Base-by-base conservation (phyloP, 1,140 invertebrate species). In the Marisa cornuarietis region DNA sequence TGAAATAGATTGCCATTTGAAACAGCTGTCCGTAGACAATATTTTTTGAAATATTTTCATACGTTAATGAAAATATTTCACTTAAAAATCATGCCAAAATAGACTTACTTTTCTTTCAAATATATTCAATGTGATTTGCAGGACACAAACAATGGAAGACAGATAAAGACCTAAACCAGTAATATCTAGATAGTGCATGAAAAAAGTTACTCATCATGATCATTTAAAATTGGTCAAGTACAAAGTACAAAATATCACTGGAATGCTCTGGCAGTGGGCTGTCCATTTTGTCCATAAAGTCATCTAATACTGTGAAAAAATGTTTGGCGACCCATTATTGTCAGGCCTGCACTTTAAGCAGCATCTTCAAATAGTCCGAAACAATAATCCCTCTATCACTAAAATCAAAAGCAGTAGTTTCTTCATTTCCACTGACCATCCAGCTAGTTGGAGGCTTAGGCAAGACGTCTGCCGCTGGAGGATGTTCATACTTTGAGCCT, bases 401-500 rank as follows among this genome's bases (percentile, higher is more conserved):
- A 22, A 51, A 52, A 16, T 52, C 51, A 24, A 51, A n/a, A 18
- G 65, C 22, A 10, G 26, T 77, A 31, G 79, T 72, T 79, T 52
- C 80, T 18, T 75, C 71, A 31, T 75, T 76, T 54, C 82, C 82
- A 52, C 69, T 78, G n/a, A 54, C 72, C 79, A 88, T 92, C 93
- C 93, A 94, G 81, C 92, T 93, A 31, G 88, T 89, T 65, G 93
- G 93, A 72, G 93, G 93, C 83, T 92, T 93, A 14, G 93, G 93
- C 62, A 94, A 87, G 78, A 91, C 92, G 73, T 92, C 91, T 9
- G 93, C 93, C 51, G 93, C 92, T 11, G 93, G 93, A 62, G 93
- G 92, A 77, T 93, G 93, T 52, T 92, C 93, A 84, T 93, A 94
- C 82, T 93, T 94, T 18, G 93, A 93, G 82, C 93, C 93, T 71